A percentile compares a stretch with the other conserved stretches of the same genome.
These are phyloP conservation scores for Pediacus dermestoides DNA, from an alignment of 2,888 invertebrate species.

Conservation along the genomic window DNA sequence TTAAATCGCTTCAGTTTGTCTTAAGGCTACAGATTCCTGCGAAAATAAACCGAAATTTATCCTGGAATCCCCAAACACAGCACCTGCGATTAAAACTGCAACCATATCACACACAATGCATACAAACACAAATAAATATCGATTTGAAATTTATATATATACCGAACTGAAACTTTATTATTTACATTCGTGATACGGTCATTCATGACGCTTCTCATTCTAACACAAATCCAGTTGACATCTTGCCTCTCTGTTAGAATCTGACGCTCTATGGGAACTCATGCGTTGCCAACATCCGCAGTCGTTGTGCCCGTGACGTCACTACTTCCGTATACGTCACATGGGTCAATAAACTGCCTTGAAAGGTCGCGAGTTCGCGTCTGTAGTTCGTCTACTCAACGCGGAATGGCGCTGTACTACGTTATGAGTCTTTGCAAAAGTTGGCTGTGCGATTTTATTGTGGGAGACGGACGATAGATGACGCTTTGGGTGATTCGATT, in stretches of 20 bases:
- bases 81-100: slow-evolving; percentile 4
- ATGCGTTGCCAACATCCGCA: slow-evolving; percentile 39
- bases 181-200: slow-evolving; percentile 19
- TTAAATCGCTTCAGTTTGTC: too few species aligned
- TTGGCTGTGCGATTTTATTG: too few species aligned
- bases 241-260: slow-evolving; percentile 12
- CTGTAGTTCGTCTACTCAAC: slow-evolving; percentile 39
- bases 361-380: slow-evolving; percentile 47
- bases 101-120: slow-evolving; percentile 11
- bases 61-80: background rate
- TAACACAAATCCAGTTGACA: slow-evolving; percentile 1
- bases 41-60: too few species aligned
- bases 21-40: too few species aligned
- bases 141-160: slow-evolving; percentile 21
- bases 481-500: too few species aligned
- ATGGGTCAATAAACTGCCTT: slow-evolving; percentile 52
- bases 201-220: slow-evolving; percentile 17
- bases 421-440: too few species aligned
- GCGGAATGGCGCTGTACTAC: slow-evolving; percentile 36
- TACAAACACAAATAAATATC: slow-evolving; percentile 19
- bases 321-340: slow-evolving; percentile 48
- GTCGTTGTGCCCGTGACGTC: slow-evolving; percentile 47
- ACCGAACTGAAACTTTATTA: too few species aligned
- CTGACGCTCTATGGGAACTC: slow-evolving; percentile 22
- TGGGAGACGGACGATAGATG: too few species aligned